Evolutionary conservation across 2,113 vertebrate genomes (phyloP), one percentile per base, ranked within the genome.

Genomic region (Ceyx margarethae): DNA sequence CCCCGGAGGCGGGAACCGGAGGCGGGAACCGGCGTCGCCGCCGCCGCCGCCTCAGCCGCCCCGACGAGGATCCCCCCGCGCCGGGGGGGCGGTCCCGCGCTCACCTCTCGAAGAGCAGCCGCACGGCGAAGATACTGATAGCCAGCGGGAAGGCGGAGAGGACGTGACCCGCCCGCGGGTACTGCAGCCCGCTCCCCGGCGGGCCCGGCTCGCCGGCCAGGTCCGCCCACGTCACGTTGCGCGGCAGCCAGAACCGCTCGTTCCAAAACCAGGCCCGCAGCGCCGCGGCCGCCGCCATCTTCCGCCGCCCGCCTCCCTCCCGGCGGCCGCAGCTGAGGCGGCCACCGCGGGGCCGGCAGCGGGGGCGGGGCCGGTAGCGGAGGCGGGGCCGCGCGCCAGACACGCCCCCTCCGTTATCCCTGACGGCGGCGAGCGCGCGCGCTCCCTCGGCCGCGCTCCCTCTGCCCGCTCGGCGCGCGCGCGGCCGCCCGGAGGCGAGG

Each of bases 161-260:
- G 89, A 99, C 97, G 96, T 99, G 98, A 46, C 97, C 94, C 21
- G 98, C 98, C 96, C 97, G 98, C 21, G 99, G 98, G 88, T 95
- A 97, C 60, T 85, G 94, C 81, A 95, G 50, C 79, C 82, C 95
- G 43, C 89, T 62, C 22, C 62, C 97, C 96, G 97, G 97, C 96
- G 48, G 97, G 97, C 91, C 97, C 97, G 98, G 97, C 19, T 97
- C 97, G 35, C 98, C 98, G 42, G 98, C 98, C 78, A 99, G 92
- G 91, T 99, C 98, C 84, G 99, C 98, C 99, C 99, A 99, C 93
- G 98, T 99, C 80, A 99, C 98, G 94, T 99, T 99, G 94, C 98
- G 98, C 3, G 99, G 99, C 81, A 99, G 97, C 99, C 99, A 99
- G 91, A 99, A 99, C 85, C 98, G 97, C 85, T 99, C 99, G 93